These are phyloP conservation scores for Kudoa iwatai DNA, from an alignment of 30 jellyfish, hydroid and myxozoan species.

Conservation along the genomic window DNA sequence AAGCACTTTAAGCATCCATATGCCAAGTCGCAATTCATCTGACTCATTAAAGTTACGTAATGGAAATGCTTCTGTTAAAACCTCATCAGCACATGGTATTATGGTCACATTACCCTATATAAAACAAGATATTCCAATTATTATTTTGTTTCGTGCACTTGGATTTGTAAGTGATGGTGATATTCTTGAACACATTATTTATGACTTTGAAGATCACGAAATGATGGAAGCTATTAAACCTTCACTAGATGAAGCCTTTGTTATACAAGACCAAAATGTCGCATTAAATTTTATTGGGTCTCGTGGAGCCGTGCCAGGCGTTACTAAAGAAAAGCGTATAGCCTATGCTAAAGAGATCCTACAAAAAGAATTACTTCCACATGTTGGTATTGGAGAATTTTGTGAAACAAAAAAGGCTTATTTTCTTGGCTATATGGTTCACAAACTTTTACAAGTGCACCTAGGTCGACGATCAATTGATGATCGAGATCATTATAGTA, in stretches of 20 bases:
- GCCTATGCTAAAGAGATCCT: slow-evolving; percentile 58
- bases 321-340: slow-evolving; percentile 66
- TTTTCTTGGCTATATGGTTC: slow-evolving; percentile 93
- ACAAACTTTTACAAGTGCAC: slow-evolving; percentile 46
- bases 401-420: slow-evolving; percentile 93
- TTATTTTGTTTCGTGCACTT: slow-evolving; percentile 84
- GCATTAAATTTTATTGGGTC: slow-evolving; percentile 87
- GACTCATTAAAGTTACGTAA: slow-evolving; percentile 35
- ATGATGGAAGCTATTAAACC: slow-evolving; percentile 99
- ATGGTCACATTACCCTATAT: slow-evolving; percentile 80
- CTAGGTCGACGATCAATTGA: slow-evolving; percentile 81
- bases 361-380: slow-evolving; percentile 95
- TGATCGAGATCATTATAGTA: slow-evolving; percentile 98
- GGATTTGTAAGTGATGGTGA: slow-evolving; percentile 94
- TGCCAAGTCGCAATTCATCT: neutral
- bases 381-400: slow-evolving; percentile 92
- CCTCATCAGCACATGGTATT: slow-evolving; percentile 58
- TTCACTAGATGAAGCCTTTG: slow-evolving; percentile 93
- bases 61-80: slow-evolving; percentile 42
- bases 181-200: slow-evolving; percentile 64
- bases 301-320: slow-evolving; percentile 99
- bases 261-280: slow-evolving; percentile 82
- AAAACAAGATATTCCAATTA: slow-evolving; percentile 80
- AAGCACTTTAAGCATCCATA: slow-evolving; percentile 39
- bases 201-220: slow-evolving; percentile 76